These are phyloP conservation scores for Busseola fusca DNA, from an alignment of 2,888 invertebrate species.

Conservation along the genomic window DNA sequence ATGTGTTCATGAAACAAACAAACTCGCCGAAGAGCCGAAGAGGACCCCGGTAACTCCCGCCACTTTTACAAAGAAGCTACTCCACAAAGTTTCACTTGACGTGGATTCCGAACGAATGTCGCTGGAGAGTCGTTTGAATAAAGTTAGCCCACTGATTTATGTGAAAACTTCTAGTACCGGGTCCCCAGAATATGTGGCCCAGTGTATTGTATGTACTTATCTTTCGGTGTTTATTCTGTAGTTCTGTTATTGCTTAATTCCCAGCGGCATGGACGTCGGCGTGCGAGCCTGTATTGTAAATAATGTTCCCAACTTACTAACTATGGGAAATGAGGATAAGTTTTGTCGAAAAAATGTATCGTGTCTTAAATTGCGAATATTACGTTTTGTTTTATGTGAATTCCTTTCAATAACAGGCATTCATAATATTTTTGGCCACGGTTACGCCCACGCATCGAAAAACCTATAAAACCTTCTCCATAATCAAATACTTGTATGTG, in stretches of 20 bases:
- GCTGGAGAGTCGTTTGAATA: conserved; percentile 88
- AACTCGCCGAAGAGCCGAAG: conserved; percentile 61
- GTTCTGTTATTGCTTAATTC: conserved; percentile 76
- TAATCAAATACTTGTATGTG: neutral
- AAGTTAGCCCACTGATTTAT: conserved; percentile 87
- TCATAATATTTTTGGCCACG: neutral
- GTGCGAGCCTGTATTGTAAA: conserved; percentile 59
- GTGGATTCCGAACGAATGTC: conserved; percentile 86
- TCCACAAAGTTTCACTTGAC: conserved; percentile 82
- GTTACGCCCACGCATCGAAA: neutral
- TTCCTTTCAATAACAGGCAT: neutral
- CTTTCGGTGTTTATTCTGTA: conserved; percentile 76
- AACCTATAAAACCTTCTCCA: neutral
- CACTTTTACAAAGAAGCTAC: conserved; percentile 80
- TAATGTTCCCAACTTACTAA: conserved; percentile 57
- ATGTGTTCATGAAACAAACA: conserved; percentile 72
- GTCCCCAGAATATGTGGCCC: conserved; percentile 78
- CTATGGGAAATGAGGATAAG: conserved; percentile 29
- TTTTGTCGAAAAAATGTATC: conserved; percentile 33
- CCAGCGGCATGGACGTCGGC: conserved; percentile 70
- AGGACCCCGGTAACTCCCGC: conserved; percentile 69
- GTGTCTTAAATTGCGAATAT: conserved; percentile 5
- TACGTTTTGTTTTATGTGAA: neutral
- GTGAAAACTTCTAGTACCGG: conserved; percentile 81
- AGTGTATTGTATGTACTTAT: conserved; percentile 79